Base-by-base conservation (phyloP, 2,888 invertebrate species). In the Pollenia angustigena region DNA sequence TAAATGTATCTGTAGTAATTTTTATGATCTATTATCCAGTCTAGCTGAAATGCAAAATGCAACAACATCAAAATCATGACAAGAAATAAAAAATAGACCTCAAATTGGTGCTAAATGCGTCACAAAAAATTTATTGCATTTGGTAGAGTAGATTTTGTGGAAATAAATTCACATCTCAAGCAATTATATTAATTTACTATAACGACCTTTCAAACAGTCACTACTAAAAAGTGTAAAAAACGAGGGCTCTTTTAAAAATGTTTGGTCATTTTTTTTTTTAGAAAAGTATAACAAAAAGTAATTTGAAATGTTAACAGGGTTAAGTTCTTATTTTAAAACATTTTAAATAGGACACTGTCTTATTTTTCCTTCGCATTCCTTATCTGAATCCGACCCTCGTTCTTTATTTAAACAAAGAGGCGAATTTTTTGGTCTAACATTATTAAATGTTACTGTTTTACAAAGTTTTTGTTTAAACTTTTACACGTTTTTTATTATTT, bases 111-210 rank as follows among this genome's bases (percentile, higher is more conserved):
- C 78, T 84, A 68, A 78, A 87, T 87, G 81, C 78, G 87, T 87
- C 87, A 87, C 50, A 78, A 87, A 78, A 84, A 62, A 84, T 84
- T 87, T 87, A 87, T 87, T 87, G 72, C 84, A 87, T 62, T 84
- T 85, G 60, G 16, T 62, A 40, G 42, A 79, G 74, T 60, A 62
- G 52, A 82, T 54, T 76, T 76, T 54, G 56, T 82, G 52, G 69
- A 82, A 81, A 84, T 72, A 84, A 84, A 84, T 84, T 87, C 81
- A 81, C 68, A 84, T 84, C 84, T 50, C 64, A 69, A 74, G 78
- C 87, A 87, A 84, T 87, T 87, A 84, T 48, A 84, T 87, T 87
- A 84, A 84, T 84, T 87, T 84, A 64, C 60, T 12, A 46, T 54
- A 85, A 72, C 68, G 78, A 80, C 75, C 74, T 82, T 69, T 79